A percentile compares a stretch with the other conserved stretches of the same genome.
phyloP scores from a whole-genome alignment of 2,113 vertebrate species.

The Corvus moneduloides region DNA sequence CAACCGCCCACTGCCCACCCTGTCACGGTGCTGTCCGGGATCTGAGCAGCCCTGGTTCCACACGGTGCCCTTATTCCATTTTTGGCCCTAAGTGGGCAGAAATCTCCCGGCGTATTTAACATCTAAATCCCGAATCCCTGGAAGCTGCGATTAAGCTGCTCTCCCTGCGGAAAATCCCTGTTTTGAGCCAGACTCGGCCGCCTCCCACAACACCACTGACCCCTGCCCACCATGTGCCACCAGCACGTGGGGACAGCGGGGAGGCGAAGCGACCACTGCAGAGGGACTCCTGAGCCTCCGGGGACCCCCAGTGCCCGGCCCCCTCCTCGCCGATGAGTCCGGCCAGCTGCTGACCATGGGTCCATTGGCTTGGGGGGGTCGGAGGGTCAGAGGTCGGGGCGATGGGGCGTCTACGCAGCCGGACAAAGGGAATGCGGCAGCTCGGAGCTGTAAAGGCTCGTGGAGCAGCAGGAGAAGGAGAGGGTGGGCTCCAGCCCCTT shows the following conservation, averaged over 20 bases:
- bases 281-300: not conserved
- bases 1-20: accelerated
- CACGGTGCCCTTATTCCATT: not conserved
- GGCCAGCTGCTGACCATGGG: not conserved
- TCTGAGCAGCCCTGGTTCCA: not conserved
- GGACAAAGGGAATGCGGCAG: not conserved
- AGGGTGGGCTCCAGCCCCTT: not conserved
- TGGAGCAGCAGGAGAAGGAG: not conserved
- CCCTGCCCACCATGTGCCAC: not conserved
- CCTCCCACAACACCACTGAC: not conserved
- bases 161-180: not conserved
- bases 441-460: not conserved
- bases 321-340: not conserved
- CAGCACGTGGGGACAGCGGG: not conserved
- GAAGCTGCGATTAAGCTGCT: conserved; percentile 5
- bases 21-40: accelerated
- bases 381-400: not conserved
- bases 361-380: accelerated
- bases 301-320: not conserved
- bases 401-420: accelerated
- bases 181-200: not conserved
- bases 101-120: conserved; percentile 6
- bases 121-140: conserved; percentile 17
- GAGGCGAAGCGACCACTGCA: accelerated
- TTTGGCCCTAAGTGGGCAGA: not conserved